phyloP scores from a whole-genome alignment of 1,140 invertebrate genomes.

The Sipha flava region DNA sequence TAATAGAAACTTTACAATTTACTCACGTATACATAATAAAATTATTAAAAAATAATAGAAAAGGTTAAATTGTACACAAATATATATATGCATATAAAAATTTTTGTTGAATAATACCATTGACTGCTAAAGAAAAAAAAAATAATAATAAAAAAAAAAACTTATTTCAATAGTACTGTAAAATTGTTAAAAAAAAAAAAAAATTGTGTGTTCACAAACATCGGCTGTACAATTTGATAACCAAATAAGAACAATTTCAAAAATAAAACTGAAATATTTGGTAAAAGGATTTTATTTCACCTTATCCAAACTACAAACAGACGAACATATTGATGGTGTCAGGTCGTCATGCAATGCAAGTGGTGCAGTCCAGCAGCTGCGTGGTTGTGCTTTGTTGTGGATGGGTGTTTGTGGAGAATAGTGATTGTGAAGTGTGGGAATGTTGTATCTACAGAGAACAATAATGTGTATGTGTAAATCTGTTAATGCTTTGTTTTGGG shows the following conservation, averaged over 20 bases:
- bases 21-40: constrained; percentile 9
- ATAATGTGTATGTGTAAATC: not conserved
- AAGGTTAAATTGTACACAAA: not conserved
- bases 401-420: constrained; percentile 17
- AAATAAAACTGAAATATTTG: not conserved
- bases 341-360: constrained; percentile 34
- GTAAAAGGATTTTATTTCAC: not conserved
- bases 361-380: constrained; percentile 24
- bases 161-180: not conserved
- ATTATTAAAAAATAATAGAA: constrained; percentile 10
- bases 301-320: constrained; percentile 31
- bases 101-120: not conserved
- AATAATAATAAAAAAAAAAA: not conserved
- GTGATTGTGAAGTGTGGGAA: not conserved
- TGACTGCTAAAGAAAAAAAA: not conserved
- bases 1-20: constrained; percentile 30
- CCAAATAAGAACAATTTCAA: not conserved
- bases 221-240: not conserved
- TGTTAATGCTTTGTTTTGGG: not conserved
- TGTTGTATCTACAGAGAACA: constrained; percentile 13
- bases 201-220: not conserved
- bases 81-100: not conserved
- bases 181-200: not conserved
- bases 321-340: constrained; percentile 36
- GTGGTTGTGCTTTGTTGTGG: not conserved